Base-by-base conservation (phyloP, 2,797 vertebrate genomes). In the Scleropages formosus region DNA sequence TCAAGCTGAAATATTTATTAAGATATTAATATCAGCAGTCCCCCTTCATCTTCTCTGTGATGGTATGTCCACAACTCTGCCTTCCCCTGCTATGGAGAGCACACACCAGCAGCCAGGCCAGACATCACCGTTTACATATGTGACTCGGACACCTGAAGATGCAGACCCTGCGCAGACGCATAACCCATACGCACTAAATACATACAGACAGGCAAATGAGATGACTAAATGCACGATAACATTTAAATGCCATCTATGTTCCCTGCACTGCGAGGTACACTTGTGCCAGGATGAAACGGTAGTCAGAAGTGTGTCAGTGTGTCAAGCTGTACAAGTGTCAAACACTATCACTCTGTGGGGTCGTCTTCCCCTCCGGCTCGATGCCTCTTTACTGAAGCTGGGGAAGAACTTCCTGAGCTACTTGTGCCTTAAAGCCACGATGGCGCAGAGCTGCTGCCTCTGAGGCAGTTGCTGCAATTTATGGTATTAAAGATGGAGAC, bases 1-100 rank as follows among this genome's bases (percentile, higher is more conserved):
- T 89, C 76, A 85, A 79, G 77, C 81, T 90, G 86, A 90, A 92
- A 90, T 89, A 89, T 92, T 92, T 92, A 90, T 89, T 88, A 89
- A 87, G 79, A 88, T 88, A 90, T 89, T 87, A 91, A 87, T 86
- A 89, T 75, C 78, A 71, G 73, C 83, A 79, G 78, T 76, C 81
- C 77, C 58, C 39, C 77, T 86, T 84, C 79, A 87, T 85, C 82
- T 81, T 75, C 73, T 75, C 83, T 85, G 77, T 86, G 80, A 88
- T 86, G 76, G 72, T 77, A 59, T 75, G 77, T 53, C 61, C 68
- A 73, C 77, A 78, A 58, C 58, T 64, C 24, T 20, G 47, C 64
- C 73, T 75, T 61, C 58, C 72, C 59, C 69, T 68, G 59, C 47
- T 66, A 73, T 70, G 27, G 66, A 6, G 56, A 51, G 3, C n/a